Base-by-base conservation (phyloP, 2,113 vertebrate genomes). In the Silurus asotus region DNA sequence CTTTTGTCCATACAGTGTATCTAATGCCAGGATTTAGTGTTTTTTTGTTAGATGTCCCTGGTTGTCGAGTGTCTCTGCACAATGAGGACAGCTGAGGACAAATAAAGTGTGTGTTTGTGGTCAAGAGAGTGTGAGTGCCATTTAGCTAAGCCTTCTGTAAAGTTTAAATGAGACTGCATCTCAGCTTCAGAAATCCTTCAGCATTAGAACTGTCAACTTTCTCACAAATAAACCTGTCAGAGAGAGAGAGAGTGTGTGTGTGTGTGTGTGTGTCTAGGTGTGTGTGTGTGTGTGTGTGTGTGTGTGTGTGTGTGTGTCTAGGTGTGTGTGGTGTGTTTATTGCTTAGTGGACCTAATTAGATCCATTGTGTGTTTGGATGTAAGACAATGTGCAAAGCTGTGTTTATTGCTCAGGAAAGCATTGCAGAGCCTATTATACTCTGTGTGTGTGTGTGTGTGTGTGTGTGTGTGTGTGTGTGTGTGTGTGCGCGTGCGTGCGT, bases 331-430 rank as follows among this genome's bases (percentile, higher is more conserved):
- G 55, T 20, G 84, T 75, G 69, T 75, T 72, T 83, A 76, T 87
- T 74, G 65, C 78, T 82, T 75, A 58, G 17, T 79, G 77, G 77
- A 80, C 77, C 56, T 80, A 56, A 80, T 80, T 80, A 80, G 56
- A 61, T 59, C 56, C 77, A 75, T 45, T 25, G 51, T 83, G 82
- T 20, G 37, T 67, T 82, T 53, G 64, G 49, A 11, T 70, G 59
- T 70, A 81, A 51, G 28, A 61, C n/a, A 64, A 75, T 48, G 70
- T 55, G 25, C 14, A 51, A 64, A 61, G 58, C 65, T 72, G 45
- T 78, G 74, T 49, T 82, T 82, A 82, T 82, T 82, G 80, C 80
- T 82, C 65, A 51, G 70, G 65, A 76, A 87, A 82, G 85, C 72
- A 78, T 77, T 45, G 37, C 48, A 70, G 67, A 84, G 62, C 83